phyloP scores from a whole-genome alignment of 2,113 vertebrate species.

The Phyllostomus hastatus region DNA sequence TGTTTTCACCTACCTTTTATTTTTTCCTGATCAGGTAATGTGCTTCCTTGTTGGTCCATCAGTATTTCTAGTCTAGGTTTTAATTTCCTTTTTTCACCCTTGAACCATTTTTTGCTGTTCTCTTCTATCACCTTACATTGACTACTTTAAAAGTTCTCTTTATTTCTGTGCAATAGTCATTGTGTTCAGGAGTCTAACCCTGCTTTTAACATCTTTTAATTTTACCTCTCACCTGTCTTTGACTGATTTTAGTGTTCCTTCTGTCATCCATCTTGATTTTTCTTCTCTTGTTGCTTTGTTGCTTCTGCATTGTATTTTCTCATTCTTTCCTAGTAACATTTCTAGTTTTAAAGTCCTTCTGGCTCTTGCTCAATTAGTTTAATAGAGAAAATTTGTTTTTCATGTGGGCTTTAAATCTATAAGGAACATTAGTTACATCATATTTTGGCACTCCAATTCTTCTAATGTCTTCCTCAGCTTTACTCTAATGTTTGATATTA shows the following conservation, averaged over 20 bases:
- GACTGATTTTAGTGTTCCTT: not conserved
- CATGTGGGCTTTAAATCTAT: not conserved
- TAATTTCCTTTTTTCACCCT: not conserved
- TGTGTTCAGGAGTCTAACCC: not conserved
- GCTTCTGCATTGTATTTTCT: not conserved
- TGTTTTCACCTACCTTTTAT: not conserved
- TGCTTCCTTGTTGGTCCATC: not conserved
- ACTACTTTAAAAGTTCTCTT: not conserved
- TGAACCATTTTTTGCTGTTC: not conserved
- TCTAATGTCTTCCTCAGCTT: not conserved
- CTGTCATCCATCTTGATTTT: not conserved
- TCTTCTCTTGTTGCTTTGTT: not conserved
- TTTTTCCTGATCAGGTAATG: not conserved
- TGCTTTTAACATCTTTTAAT: not conserved
- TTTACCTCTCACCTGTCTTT: not conserved
- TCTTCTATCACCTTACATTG: not conserved
- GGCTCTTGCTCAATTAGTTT: not conserved
- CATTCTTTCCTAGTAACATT: not conserved
- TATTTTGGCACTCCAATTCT: not conserved
- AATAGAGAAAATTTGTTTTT: not conserved
- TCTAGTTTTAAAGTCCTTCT: not conserved
- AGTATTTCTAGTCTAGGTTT: not conserved
- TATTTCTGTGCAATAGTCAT: not conserved
- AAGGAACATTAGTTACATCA: not conserved
- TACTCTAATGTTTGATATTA: not conserved